phyloP scores from a whole-genome alignment of 2,113 vertebrate genomes.

The Eolophus roseicapilla region DNA sequence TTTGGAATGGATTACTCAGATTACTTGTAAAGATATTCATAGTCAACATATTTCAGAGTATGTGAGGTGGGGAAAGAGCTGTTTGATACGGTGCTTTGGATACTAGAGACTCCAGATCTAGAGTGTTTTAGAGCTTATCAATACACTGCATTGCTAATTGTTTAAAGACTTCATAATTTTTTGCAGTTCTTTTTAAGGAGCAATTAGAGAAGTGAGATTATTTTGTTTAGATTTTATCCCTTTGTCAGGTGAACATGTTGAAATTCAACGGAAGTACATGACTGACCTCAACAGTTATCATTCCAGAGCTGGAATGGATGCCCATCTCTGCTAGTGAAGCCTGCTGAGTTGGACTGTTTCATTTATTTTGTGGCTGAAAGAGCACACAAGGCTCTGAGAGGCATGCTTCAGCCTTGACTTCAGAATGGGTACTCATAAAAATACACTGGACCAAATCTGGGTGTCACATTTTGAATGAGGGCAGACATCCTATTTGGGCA shows the following conservation, averaged over 20 bases:
- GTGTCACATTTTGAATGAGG: background rate
- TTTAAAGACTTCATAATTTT: background rate
- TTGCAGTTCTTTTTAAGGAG: conserved; percentile 14
- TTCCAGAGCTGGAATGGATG: background rate
- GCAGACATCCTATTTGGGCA: background rate
- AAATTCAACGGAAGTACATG: background rate
- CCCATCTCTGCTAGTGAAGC: background rate
- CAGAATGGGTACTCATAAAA: background rate
- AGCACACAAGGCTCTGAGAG: background rate
- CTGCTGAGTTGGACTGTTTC: background rate
- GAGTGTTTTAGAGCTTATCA: background rate
- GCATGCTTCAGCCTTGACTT: background rate
- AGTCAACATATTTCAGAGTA: background rate
- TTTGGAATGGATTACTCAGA: background rate
- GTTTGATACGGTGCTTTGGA: background rate
- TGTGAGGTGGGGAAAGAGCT: conserved; percentile 42
- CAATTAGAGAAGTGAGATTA: background rate
- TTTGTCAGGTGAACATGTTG: background rate
- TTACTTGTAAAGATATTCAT: background rate
- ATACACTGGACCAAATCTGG: background rate
- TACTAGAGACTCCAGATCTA: background rate
- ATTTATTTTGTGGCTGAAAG: background rate
- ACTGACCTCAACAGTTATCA: background rate
- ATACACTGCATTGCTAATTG: background rate
- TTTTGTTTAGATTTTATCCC: conserved; percentile 60